A percentile compares a stretch with the other conserved stretches of the same genome.
These are phyloP conservation scores for Meloidogyne chitwoodi DNA, from an alignment of 1,140 invertebrate genomes.

Conservation along the genomic window DNA sequence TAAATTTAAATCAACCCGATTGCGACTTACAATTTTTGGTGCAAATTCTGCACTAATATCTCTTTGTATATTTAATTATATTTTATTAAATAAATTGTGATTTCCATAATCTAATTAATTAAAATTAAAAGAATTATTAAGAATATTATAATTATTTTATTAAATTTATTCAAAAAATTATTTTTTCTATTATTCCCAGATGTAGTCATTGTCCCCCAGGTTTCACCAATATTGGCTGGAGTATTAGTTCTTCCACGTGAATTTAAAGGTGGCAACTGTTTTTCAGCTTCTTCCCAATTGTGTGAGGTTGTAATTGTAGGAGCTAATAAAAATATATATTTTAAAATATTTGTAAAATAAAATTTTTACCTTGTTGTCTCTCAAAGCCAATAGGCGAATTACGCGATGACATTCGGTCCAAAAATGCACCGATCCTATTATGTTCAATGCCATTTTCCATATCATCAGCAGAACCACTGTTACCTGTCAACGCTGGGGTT, in stretches of 20 bases:
- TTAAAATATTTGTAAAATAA: background rate
- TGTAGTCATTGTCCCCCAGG: background rate
- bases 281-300: background rate
- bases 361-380: background rate
- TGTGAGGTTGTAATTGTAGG: background rate
- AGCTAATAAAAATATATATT: background rate
- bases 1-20: background rate
- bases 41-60: background rate
- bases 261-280: background rate
- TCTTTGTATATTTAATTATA: background rate
- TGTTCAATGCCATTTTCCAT: background rate
- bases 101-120: background rate
- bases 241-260: background rate
- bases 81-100: background rate
- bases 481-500: background rate
- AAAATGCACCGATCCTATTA: background rate
- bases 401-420: background rate
- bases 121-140: background rate
- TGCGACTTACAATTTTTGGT: background rate
- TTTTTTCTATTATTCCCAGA: background rate
- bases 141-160: background rate
- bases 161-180: background rate
- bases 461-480: background rate
- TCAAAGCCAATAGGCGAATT: background rate
- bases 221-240: background rate